A percentile compares a stretch with the other conserved stretches of the same genome.
phyloP scores from a whole-genome alignment of 2,797 vertebrate genomes.

The Pseudochaenichthys georgianus region DNA sequence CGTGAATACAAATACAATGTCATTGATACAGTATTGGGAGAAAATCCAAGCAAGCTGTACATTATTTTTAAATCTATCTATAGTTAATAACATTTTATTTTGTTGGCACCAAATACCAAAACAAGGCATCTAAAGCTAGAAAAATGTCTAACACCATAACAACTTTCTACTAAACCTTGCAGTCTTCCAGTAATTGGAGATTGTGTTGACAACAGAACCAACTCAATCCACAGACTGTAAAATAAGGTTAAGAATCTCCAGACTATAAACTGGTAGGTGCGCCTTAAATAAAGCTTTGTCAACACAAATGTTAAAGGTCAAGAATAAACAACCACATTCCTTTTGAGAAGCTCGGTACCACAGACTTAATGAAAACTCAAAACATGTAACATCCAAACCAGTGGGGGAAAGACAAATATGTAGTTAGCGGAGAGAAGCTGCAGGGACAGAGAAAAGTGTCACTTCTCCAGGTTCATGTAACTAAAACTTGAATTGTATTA shows the following conservation, averaged over 20 bases:
- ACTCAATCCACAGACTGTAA: not conserved
- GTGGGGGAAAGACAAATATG: too few relatives aligned
- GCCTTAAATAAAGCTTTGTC: not conserved
- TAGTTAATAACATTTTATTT: not conserved
- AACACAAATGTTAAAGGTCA: not conserved
- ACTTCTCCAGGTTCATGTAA: too few relatives aligned
- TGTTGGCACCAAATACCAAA: not conserved
- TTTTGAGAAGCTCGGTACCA: not conserved
- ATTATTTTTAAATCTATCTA: not conserved
- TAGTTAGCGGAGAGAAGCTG: not conserved
- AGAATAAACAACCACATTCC: not conserved
- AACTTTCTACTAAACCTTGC: not conserved
- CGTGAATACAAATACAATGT: slow-evolving; percentile 9
- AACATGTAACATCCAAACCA: not conserved
- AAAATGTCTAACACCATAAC: not conserved
- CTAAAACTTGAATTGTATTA: too few relatives aligned
- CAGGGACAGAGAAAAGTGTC: not conserved
- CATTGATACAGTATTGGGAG: not conserved
- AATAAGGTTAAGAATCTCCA: not conserved
- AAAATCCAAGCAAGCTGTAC: not conserved
- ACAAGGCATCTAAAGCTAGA: not conserved
- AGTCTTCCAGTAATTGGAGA: not conserved
- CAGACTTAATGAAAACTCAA: not conserved
- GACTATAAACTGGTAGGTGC: not conserved
- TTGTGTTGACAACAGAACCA: not conserved